Conservation (phyloP, 2,797 vertebrate species). For the Pseudocheirus occidentalis region DNA sequence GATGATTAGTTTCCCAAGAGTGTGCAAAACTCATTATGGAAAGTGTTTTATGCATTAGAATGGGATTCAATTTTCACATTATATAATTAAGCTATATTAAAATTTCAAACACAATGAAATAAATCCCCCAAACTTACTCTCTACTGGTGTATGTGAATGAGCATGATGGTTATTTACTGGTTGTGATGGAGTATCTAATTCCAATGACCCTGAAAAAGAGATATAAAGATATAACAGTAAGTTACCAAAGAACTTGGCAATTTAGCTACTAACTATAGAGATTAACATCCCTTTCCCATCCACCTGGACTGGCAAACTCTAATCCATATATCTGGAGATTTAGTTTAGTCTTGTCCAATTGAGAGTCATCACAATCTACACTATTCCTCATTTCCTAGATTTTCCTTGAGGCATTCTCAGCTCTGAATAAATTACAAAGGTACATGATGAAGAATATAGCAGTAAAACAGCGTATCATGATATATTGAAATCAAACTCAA, state of each 20-base stretch:
- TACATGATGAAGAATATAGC: background rate
- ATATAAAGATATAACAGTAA: conserved; percentile 36
- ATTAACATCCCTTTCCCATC: background rate
- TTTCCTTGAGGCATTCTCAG: conserved; percentile 1
- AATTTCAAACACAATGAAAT: conserved; percentile 26
- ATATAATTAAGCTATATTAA: conserved; percentile 8
- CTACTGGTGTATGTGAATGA: conserved; percentile 94
- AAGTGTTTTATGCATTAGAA: background rate
- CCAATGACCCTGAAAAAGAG: conserved; percentile 90
- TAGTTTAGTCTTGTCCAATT: background rate
- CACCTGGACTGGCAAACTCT: conserved; percentile 25
- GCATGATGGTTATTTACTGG: conserved; percentile 98
- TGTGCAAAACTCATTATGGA: conserved; percentile 15
- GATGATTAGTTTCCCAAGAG: conserved; percentile 1
- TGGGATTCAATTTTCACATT: conserved; percentile 23
- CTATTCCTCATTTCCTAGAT: background rate
- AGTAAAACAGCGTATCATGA: conserved; percentile 9
- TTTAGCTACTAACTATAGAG: background rate
- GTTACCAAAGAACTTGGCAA: background rate
- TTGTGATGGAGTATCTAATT: conserved; percentile 98
- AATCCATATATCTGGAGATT: background rate
- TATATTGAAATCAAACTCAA: conserved; percentile 38
- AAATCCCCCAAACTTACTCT: conserved; percentile 89
- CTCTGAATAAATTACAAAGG: conserved; percentile 7
- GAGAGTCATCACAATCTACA: conserved; percentile 10